Conservation (phyloP, 2,113 vertebrate genomes). For the Channa maculata region DNA sequence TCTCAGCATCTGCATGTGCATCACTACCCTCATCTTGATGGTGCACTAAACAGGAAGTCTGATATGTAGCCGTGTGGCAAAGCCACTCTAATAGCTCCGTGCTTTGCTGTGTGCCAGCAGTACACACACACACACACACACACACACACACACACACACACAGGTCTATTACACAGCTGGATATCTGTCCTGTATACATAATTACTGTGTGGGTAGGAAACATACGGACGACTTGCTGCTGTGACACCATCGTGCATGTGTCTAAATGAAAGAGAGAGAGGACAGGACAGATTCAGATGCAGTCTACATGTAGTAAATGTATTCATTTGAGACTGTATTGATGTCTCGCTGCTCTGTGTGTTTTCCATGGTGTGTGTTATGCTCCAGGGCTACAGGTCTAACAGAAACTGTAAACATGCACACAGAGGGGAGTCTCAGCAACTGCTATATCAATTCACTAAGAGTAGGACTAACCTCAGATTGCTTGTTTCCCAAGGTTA, state of each 20-base stretch:
- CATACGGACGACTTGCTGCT: constrained; percentile 5
- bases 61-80: constrained; percentile 45
- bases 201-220: constrained; percentile 34
- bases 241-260: constrained; percentile 7
- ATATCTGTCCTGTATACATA: constrained; percentile 34
- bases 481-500: background rate
- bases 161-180: constrained; percentile 51
- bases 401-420: constrained; percentile 41
- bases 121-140: constrained; percentile 33
- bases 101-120: constrained; percentile 27
- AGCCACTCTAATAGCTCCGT: constrained; percentile 14
- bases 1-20: constrained; percentile 10
- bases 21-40: constrained; percentile 9
- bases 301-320: constrained; percentile 24
- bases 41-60: constrained; percentile 23
- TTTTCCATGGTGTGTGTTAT: constrained; percentile 1
- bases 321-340: constrained; percentile 29
- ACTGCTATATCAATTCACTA: background rate
- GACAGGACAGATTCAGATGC: constrained; percentile 26
- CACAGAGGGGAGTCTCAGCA: background rate
- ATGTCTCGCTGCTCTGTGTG: constrained; percentile 18
- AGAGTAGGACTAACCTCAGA: background rate
- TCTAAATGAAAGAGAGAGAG: constrained; percentile 24
- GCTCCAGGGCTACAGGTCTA: constrained; percentile 39
- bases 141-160: constrained; percentile 39